Conservation (phyloP, 2,797 vertebrate species). For the Toxotes lorentzi region DNA sequence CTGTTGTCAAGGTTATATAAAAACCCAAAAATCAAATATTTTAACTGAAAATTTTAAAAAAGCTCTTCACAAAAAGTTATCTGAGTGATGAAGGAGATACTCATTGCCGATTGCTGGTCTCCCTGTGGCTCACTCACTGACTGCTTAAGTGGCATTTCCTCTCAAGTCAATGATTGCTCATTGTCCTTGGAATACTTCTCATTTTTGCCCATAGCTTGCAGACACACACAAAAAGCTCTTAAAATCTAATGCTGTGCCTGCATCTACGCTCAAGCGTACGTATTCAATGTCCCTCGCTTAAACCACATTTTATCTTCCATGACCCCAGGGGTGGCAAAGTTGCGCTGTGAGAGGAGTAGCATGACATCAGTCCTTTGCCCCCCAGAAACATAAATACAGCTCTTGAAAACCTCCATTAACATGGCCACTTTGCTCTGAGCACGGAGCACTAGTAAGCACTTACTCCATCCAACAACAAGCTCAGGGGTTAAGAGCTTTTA, state of each 20-base stretch:
- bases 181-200: constrained; percentile 28
- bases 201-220: constrained; percentile 18
- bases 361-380: constrained; percentile 10
- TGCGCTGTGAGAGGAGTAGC: constrained; percentile 12
- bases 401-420: constrained; percentile 25
- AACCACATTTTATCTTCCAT: constrained; percentile 1
- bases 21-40: neutral
- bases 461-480: neutral
- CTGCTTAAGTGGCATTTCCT: constrained; percentile 26
- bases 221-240: neutral
- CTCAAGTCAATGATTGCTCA: constrained; percentile 21
- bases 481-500: constrained; percentile 9
- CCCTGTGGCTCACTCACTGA: constrained; percentile 4
- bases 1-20: neutral
- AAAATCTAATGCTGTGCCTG: neutral
- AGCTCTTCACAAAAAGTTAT: neutral
- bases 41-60: neutral
- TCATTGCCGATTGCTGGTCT: constrained; percentile 13
- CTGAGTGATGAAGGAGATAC: neutral
- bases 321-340: constrained; percentile 12
- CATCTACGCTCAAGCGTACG: neutral
- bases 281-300: neutral
- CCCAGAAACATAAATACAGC: constrained; percentile 15
- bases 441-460: neutral
- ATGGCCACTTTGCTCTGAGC: neutral